Percentiles rank a stretch among this genome's conserved stretches.
These are phyloP conservation scores for Falcunculus frontatus DNA, from an alignment of 2,113 vertebrate genomes.

Conservation along the genomic window DNA sequence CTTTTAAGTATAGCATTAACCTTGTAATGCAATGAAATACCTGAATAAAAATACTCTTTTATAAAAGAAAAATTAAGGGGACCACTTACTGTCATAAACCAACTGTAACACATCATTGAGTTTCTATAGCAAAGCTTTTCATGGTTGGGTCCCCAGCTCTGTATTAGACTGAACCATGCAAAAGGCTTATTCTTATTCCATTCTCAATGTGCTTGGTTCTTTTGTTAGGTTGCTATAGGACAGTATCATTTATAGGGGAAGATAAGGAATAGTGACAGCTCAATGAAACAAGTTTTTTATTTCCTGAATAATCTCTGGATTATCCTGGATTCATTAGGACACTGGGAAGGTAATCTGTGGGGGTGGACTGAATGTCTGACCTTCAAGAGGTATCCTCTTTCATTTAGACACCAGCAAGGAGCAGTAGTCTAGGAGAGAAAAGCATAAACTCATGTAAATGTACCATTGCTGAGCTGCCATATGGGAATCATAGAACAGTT, in stretches of 20 bases:
- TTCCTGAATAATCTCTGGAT: background rate
- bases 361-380: background rate
- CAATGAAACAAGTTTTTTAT: background rate
- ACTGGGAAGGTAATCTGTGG: background rate
- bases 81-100: background rate
- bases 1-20: background rate
- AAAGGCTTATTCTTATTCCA: background rate
- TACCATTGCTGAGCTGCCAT: background rate
- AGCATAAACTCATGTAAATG: background rate
- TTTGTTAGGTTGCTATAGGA: background rate
- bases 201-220: background rate
- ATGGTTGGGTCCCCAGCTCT: background rate
- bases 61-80: background rate
- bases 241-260: background rate
- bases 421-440: background rate
- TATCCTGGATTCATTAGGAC: background rate
- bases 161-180: background rate
- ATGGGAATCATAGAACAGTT: background rate
- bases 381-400: background rate
- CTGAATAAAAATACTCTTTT: background rate
- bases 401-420: background rate
- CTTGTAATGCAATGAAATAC: background rate
- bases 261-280: background rate
- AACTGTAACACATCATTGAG: background rate
- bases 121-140: background rate